phyloP scores from a whole-genome alignment of 2,888 invertebrate species.

The Caenorhabditis wallacei region DNA sequence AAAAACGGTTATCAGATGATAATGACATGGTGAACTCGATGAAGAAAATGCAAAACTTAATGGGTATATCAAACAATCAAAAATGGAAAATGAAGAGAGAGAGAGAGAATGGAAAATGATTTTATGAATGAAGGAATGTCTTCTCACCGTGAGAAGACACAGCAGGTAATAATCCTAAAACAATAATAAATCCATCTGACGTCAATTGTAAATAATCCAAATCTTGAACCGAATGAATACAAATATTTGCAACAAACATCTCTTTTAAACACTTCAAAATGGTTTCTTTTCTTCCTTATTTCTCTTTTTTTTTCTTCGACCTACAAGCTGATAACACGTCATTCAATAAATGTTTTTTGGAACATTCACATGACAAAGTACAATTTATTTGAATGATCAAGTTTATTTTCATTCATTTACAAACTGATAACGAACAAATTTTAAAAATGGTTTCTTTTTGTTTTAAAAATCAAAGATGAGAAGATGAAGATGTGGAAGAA shows the following conservation, averaged over 20 bases:
- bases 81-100: background rate
- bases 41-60: background rate
- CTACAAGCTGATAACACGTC: slow-evolving; percentile 29
- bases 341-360: background rate
- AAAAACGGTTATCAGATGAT: slow-evolving; percentile 9
- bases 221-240: background rate
- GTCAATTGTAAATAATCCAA: background rate
- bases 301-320: background rate
- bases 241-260: background rate
- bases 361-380: too few species aligned
- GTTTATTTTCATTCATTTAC: slow-evolving; percentile 18
- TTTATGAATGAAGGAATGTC: too few species aligned
- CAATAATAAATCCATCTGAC: background rate
- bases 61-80: slow-evolving; percentile 24
- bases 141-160: background rate
- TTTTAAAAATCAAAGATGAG: slow-evolving; percentile 22
- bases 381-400: slow-evolving; percentile 1
- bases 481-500: slow-evolving; percentile 1
- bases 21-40: background rate
- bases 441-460: background rate
- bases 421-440: background rate
- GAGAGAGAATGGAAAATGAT: background rate
- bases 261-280: slow-evolving; percentile 1
- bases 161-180: background rate
- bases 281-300: background rate